A percentile compares a stretch with the other conserved stretches of the same genome.
Evolutionary conservation across 2,888 invertebrate genomes (phyloP).

Genomic region (Nomada fabriciana): DNA sequence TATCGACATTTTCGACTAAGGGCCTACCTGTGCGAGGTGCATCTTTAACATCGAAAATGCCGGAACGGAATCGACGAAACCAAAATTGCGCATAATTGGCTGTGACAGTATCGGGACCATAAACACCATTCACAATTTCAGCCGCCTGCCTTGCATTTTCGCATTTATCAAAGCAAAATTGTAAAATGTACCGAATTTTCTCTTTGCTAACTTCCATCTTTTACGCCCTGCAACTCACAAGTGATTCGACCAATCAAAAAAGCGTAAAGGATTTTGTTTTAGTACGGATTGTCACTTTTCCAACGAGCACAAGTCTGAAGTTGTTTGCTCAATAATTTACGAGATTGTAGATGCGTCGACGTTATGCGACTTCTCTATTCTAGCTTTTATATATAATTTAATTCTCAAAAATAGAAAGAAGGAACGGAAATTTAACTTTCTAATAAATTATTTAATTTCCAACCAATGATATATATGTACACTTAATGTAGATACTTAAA

Average conservation of each 20-base stretch:
- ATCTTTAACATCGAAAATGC: neutral
- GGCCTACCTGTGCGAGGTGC: neutral
- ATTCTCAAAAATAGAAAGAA: too few species aligned
- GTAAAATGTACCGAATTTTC: neutral
- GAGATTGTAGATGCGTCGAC: too few species aligned
- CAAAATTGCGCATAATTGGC: constrained; percentile 3
- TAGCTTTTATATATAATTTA: too few species aligned
- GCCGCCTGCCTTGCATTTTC: constrained; percentile 13
- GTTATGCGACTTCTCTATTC: too few species aligned
- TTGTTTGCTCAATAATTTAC: constrained; percentile 28
- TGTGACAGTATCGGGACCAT: neutral
- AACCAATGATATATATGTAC: too few species aligned
- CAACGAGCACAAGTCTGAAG: constrained; percentile 17
- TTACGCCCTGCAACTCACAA: neutral
- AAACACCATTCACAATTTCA: constrained; percentile 8
- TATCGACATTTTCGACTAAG: constrained; percentile 17
- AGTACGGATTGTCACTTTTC: neutral
- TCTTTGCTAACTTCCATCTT: neutral
- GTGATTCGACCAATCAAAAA: neutral
- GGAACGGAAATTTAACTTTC: too few species aligned
- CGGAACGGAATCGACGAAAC: constrained; percentile 16
- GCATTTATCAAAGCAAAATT: neutral
- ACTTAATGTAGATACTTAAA: too few species aligned
- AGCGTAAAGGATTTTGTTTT: neutral
- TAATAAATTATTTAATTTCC: too few species aligned